Evolutionary conservation across 2,797 vertebrate species (phyloP).

Genomic region (Sebastes hopkinsi): DNA sequence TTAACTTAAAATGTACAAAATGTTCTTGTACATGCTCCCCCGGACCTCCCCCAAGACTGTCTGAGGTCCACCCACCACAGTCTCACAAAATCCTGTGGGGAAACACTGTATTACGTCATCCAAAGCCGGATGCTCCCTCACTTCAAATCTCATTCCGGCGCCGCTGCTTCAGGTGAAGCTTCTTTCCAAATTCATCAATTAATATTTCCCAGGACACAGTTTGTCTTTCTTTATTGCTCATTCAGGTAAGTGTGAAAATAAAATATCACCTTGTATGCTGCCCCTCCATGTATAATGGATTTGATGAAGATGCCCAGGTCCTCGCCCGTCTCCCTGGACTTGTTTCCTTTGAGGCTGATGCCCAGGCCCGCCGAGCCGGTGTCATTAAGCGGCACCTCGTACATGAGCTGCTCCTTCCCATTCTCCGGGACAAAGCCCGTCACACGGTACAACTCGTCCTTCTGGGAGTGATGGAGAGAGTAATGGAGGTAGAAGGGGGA

Average conservation of each 20-base stretch:
- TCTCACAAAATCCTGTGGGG: too few relatives aligned
- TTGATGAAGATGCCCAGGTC: slow-evolving; percentile 99
- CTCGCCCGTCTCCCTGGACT: slow-evolving; percentile 92
- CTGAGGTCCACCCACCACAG: too few relatives aligned
- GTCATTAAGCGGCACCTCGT: slow-evolving; percentile 96
- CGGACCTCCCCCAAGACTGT: too few relatives aligned
- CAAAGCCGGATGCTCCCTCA: too few relatives aligned
- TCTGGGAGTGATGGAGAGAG: slow-evolving; percentile 76
- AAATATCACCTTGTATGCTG: slow-evolving; percentile 92
- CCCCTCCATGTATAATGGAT: slow-evolving; percentile 95
- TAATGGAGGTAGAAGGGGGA: background rate
- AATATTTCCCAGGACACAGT: background rate
- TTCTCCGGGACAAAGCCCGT: slow-evolving; percentile 77
- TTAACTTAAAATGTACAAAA: too few relatives aligned
- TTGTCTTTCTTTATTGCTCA: background rate
- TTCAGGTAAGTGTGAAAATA: background rate
- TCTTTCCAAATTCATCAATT: background rate
- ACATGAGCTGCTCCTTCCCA: slow-evolving; percentile 92
- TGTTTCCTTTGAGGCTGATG: slow-evolving; percentile 97
- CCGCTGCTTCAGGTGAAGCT: background rate
- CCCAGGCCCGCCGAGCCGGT: slow-evolving; percentile 95
- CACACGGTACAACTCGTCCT: slow-evolving; percentile 82
- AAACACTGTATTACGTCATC: too few relatives aligned
- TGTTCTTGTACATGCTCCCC: too few relatives aligned
- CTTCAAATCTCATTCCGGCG: too few relatives aligned